Evolutionary conservation across 2,888 invertebrate species (phyloP).

Genomic region (Malachius bipustulatus): DNA sequence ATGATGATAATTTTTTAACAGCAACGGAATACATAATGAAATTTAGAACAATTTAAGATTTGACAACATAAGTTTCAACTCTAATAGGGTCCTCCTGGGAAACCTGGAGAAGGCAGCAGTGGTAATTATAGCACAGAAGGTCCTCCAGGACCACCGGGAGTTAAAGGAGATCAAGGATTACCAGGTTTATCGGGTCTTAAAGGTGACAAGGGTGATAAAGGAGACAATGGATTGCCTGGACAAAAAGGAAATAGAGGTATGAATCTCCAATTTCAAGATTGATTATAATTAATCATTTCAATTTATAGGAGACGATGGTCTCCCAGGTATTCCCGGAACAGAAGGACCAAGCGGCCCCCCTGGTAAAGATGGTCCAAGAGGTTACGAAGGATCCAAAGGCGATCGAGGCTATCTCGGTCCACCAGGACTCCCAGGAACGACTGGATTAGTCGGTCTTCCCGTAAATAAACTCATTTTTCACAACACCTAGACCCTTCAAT

Average conservation of each 20-base stretch:
- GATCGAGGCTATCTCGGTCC: slow-evolving; percentile 31
- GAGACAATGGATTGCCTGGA: no score
- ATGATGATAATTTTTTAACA: no score
- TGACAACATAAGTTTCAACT: no score
- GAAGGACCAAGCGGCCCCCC: slow-evolving; percentile 33
- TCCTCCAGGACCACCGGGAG: slow-evolving; percentile 17
- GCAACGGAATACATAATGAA: no score
- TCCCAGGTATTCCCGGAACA: slow-evolving; percentile 19
- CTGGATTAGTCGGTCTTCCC: slow-evolving; percentile 28
- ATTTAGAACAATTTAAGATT: no score
- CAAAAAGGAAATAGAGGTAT: not conserved
- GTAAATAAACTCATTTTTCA: slow-evolving; percentile 16
- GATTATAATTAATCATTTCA: not conserved
- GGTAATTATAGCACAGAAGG: slow-evolving; percentile 16
- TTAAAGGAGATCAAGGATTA: slow-evolving; percentile 32
- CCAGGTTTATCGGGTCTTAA: slow-evolving; percentile 35
- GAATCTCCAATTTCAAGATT: slow-evolving; percentile 1
- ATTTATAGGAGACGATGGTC: slow-evolving; percentile 16
- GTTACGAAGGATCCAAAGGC: slow-evolving; percentile 33
- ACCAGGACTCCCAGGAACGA: slow-evolving; percentile 33
- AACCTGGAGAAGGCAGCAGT: slow-evolving; percentile 27
- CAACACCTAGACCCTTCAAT: not conserved
- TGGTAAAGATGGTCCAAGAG: slow-evolving; percentile 38
- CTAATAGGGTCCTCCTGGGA: slow-evolving; percentile 25
- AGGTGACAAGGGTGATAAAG: slow-evolving; percentile 12